Base-by-base conservation (phyloP, 2,797 vertebrate genomes). In the Sternotherus odoratus region DNA sequence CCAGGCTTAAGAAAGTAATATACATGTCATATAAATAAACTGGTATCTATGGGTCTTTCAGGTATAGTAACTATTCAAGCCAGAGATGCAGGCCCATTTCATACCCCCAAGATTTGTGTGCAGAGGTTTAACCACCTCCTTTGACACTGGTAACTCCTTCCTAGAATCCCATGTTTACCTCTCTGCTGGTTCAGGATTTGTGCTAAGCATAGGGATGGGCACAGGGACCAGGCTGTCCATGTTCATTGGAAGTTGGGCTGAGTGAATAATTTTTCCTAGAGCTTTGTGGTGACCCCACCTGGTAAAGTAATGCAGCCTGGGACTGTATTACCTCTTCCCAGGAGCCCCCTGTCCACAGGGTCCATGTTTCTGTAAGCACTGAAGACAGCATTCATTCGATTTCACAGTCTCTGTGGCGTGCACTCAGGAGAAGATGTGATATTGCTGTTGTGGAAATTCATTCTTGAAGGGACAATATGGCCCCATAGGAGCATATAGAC, bases 401-500 rank as follows among this genome's bases (percentile, higher is more conserved):
- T 33, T 33, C 28, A 33, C 75, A 23, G 10, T 6, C 6, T 77
- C 28, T 51, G 33, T 21, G 9, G 23, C 19, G 57, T 12, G 36
- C 49, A 83, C 49, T 16, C 6, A 23, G n/a, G 77, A 92, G 9
- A 51, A 90, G 17, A 4, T 77, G 12, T 51, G 39, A 12, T 79
- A 30, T 11, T 69, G 6, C 46, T 86, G 50, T 24, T 12, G 24
- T 49, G 24, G 54, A 74, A 6, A 2, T 81, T 83, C 75, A 57
- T 43, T 89, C 33, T 79, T 78, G 78, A 89, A 48, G 9, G 23
- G 43, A 77, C 84, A 81, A 57, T 51, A 11, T 6, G 36, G 43
- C 39, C 86, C 39, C 49, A 86, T 85, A 30, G 60, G 16, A 30
- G 26, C 33, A 26, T 17, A 26, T 23, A 1, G 0, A 0, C 30